Conservation (phyloP, 1,140 invertebrate species). For the Drosophila elegans region DNA sequence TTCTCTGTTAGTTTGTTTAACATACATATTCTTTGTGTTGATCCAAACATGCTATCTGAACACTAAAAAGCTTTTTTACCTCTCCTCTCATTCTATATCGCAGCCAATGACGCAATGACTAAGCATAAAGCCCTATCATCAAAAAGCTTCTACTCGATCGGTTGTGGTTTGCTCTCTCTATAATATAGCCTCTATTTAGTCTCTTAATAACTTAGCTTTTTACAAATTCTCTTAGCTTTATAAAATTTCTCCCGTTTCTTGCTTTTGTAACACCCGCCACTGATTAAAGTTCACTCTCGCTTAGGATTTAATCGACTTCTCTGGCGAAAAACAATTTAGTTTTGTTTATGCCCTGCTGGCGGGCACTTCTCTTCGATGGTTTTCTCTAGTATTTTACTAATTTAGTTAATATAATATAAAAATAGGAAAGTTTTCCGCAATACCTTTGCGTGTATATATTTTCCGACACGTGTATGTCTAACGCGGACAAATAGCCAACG, state of each 20-base stretch:
- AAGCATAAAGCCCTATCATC: background rate
- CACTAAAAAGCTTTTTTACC: conserved; percentile 2
- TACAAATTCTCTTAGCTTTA: conserved; percentile 3
- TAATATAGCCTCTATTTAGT: background rate
- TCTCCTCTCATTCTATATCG: background rate
- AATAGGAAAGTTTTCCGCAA: conserved; percentile 42
- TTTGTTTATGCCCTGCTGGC: conserved; percentile 37
- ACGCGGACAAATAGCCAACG: conserved; percentile 4
- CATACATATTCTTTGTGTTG: conserved; percentile 15
- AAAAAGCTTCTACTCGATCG: conserved; percentile 18
- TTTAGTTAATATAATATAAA: conserved; percentile 37
- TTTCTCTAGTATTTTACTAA: conserved; percentile 7
- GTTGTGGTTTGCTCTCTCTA: background rate
- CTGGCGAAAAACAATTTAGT: conserved; percentile 46
- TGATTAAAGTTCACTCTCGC: conserved; percentile 53
- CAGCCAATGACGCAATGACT: conserved; percentile 4
- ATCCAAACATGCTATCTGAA: conserved; percentile 11
- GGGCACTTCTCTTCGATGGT: conserved; percentile 14
- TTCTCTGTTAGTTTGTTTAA: background rate
- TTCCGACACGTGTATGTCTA: conserved; percentile 43
- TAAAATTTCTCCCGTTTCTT: conserved; percentile 8
- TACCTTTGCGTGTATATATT: conserved; percentile 5
- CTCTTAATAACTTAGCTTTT: conserved; percentile 3
- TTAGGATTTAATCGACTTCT: conserved; percentile 50
- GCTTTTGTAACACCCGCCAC: conserved; percentile 19